Percentiles rank a stretch among this genome's conserved stretches.
Evolutionary conservation across 2,888 invertebrate genomes (phyloP).

Genomic region (Celastrina argiolus): DNA sequence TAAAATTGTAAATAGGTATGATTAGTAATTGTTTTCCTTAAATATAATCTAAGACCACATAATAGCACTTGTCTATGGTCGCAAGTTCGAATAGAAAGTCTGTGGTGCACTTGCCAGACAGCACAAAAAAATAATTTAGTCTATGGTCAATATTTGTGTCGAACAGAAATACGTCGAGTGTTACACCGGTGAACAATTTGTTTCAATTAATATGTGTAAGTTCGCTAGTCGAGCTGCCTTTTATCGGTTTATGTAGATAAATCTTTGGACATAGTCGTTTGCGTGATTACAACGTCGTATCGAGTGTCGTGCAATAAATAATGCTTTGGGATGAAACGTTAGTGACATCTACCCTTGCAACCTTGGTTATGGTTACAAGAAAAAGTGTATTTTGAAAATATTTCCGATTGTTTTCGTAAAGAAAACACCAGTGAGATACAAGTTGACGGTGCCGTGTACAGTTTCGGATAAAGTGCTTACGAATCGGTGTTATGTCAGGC

Average conservation of each 20-base stretch:
- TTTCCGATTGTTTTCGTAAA: slow-evolving; percentile 67
- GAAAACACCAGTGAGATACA: slow-evolving; percentile 63
- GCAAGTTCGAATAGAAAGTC: background rate
- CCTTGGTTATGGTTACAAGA: slow-evolving; percentile 77
- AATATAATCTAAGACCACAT: too few species aligned
- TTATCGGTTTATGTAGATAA: slow-evolving; percentile 54
- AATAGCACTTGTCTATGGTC: background rate
- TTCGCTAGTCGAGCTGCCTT: slow-evolving; percentile 56
- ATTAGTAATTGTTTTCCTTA: too few species aligned
- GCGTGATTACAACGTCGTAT: slow-evolving; percentile 44
- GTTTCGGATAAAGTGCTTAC: slow-evolving; percentile 52
- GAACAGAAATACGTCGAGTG: slow-evolving; percentile 63
- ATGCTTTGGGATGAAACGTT: slow-evolving; percentile 70
- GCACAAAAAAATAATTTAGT: slow-evolving; percentile 30
- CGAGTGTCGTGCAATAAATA: slow-evolving; percentile 62
- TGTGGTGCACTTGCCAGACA: slow-evolving; percentile 16
- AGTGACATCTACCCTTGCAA: slow-evolving; percentile 74
- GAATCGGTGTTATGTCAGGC: slow-evolving; percentile 69
- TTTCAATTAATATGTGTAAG: slow-evolving; percentile 70
- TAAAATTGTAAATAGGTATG: too few species aligned
- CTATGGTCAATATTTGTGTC: slow-evolving; percentile 70
- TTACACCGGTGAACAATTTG: slow-evolving; percentile 71
- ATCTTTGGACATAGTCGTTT: slow-evolving; percentile 48
- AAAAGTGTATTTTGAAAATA: slow-evolving; percentile 78
- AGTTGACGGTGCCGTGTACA: slow-evolving; percentile 58